Evolutionary conservation across 2,888 invertebrate species (phyloP).

Genomic region (Drosophila kambysellisi): DNA sequence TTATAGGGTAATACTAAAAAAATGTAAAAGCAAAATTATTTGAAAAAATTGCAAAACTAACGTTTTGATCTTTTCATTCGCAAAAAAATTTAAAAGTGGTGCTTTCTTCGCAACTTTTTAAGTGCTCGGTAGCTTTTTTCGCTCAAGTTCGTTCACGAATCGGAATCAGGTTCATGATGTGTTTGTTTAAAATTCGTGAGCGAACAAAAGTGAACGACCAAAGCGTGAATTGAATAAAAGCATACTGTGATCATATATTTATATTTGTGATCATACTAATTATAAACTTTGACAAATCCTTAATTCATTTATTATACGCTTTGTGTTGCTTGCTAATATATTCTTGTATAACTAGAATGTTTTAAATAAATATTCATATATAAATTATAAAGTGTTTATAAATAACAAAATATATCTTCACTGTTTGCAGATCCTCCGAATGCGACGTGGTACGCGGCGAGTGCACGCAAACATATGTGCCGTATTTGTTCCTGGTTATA

Average conservation of each 20-base stretch:
- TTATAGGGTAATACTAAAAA: background rate
- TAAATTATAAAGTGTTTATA: background rate
- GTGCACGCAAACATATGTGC: constrained; percentile 95
- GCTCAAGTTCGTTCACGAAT: background rate
- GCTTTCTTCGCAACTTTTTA: background rate
- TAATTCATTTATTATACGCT: background rate
- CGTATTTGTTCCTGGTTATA: constrained; percentile 95
- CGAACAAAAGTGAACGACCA: background rate
- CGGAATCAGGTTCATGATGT: background rate
- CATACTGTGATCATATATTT: background rate
- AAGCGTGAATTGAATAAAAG: background rate
- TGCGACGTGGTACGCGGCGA: constrained; percentile 95
- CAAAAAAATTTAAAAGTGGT: background rate
- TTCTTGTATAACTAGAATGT: background rate
- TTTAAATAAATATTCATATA: background rate
- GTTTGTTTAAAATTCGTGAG: background rate
- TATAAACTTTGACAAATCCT: background rate
- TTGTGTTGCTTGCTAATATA: background rate
- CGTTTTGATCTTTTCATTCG: background rate
- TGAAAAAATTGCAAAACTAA: background rate
- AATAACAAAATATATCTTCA: background rate
- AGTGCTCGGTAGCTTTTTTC: background rate
- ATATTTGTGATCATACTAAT: background rate
- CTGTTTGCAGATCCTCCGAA: constrained; percentile 91
- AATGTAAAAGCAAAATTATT: background rate